Conservation (phyloP, 2,888 invertebrate genomes). For the Cryptophagus acutangulus region DNA sequence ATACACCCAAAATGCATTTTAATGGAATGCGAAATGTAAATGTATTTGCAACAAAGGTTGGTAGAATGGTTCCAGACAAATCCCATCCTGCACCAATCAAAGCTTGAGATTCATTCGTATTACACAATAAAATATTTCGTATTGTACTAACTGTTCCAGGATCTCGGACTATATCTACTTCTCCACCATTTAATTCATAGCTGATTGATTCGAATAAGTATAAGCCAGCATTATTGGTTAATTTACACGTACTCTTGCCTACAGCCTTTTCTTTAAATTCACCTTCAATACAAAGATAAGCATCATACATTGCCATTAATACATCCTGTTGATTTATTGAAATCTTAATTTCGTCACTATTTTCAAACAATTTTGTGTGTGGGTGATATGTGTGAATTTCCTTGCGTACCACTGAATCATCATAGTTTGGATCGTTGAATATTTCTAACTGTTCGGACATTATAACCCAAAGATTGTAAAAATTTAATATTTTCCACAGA, state of each 20-base stretch:
- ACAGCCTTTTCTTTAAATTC: constrained; percentile 10
- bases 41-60: not conserved
- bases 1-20: constrained; percentile 17
- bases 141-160: constrained; percentile 18
- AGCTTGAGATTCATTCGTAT: constrained; percentile 10
- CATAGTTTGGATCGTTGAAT: constrained; percentile 6
- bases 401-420: constrained; percentile 14
- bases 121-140: constrained; percentile 12
- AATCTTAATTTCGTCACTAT: constrained; percentile 22
- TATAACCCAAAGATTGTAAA: not conserved
- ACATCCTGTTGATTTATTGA: constrained; percentile 21
- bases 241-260: constrained; percentile 5
- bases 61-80: not conserved
- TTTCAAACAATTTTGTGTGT: constrained; percentile 23
- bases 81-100: constrained; percentile 16
- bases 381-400: constrained; percentile 20
- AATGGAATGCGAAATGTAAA: constrained; percentile 14
- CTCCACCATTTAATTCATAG: constrained; percentile 16
- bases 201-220: constrained; percentile 17
- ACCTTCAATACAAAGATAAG: constrained; percentile 11
- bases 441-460: not conserved
- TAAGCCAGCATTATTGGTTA: constrained; percentile 15
- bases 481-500: not conserved
- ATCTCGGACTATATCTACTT: constrained; percentile 17
- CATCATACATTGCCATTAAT: constrained; percentile 12